phyloP scores from a whole-genome alignment of 2,888 invertebrate genomes.

The Petrolisthes manimaculis region DNA sequence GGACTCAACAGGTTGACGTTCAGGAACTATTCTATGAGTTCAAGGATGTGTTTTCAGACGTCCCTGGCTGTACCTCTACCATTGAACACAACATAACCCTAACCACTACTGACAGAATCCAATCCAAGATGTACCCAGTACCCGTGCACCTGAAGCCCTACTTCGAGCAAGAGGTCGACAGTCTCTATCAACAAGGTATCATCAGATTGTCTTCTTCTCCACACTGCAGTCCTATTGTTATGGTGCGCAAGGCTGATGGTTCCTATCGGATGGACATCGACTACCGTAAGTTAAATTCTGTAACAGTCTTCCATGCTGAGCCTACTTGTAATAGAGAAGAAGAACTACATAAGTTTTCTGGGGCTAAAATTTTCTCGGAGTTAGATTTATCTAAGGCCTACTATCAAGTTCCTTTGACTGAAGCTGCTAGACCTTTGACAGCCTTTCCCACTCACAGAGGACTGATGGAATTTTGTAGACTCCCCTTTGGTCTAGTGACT shows the following conservation, averaged over 20 bases:
- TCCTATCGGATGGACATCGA: conserved; percentile 23
- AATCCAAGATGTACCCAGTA: conserved; percentile 21
- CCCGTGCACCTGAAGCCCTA: conserved; percentile 9
- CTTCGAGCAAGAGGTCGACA: conserved; percentile 18
- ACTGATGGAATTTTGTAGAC: conserved; percentile 11
- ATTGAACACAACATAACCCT: neutral
- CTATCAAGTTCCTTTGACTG: neutral
- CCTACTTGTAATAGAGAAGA: conserved; percentile 13
- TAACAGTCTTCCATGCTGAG: conserved; percentile 27
- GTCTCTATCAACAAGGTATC: neutral
- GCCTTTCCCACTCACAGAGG: conserved; percentile 15
- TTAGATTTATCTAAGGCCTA: conserved; percentile 21
- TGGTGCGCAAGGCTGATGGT: conserved; percentile 25
- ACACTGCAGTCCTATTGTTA: conserved; percentile 5
- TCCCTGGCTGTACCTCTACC: conserved; percentile 29
- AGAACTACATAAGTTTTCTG: conserved; percentile 8
- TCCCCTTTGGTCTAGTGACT: neutral
- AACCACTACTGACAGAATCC: conserved; percentile 25
- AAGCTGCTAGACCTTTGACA: neutral
- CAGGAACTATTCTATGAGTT: no score
- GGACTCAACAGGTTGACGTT: neutral
- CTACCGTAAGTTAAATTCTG: conserved; percentile 23
- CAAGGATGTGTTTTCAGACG: neutral
- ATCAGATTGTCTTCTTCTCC: conserved; percentile 19
- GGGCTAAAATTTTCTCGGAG: conserved; percentile 14